Evolutionary conservation across 2,113 vertebrate genomes (phyloP), one percentile per base, ranked within the genome.

Genomic region (Maccullochella peelii): DNA sequence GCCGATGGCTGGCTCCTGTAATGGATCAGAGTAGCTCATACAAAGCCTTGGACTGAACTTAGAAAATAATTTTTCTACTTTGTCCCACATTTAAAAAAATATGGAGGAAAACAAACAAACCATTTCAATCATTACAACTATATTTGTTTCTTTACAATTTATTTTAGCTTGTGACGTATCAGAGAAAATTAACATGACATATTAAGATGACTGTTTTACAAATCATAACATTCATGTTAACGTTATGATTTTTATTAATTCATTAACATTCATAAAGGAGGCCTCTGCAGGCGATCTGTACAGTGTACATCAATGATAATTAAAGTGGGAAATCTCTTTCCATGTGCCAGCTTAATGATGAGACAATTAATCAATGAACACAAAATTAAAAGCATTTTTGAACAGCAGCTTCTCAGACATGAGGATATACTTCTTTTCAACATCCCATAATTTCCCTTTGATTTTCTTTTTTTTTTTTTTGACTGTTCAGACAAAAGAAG

Each of bases 1-100:
- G 80, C 54, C 15, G 36, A 83, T 75, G 80, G 62, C 65, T 86
- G 67, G 66, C 47, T 87, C 33, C 63, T 91, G 86, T 86, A 87
- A 84, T 75, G 67, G 85, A 91, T 87, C 72, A 80, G 55, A 89
- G 65, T 30, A 33, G 49, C 73, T 69, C 58, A 0, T 11, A 77
- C 40, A 65, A 80, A 77, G 20, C 42, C 59, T 58, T 27, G 2
- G 42, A 59, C 57, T 21, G 27, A 2, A 63, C 54, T 73, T 23
- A 3, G 4, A 77, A 21, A 25, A 33, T 2, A 18, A 27, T 15
- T 49, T 63, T 47, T 30, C 11, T 33, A 69, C 38, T 40, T 57
- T 50, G 9, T 36, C 30, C 38, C 1, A 59, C 21, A 49, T 20
- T 63, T 47, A 33, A 54, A 73, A 84, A 1, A 67, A 42, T 11